phyloP scores from a whole-genome alignment of 2,797 vertebrate species.

The Australoheros facetus region DNA sequence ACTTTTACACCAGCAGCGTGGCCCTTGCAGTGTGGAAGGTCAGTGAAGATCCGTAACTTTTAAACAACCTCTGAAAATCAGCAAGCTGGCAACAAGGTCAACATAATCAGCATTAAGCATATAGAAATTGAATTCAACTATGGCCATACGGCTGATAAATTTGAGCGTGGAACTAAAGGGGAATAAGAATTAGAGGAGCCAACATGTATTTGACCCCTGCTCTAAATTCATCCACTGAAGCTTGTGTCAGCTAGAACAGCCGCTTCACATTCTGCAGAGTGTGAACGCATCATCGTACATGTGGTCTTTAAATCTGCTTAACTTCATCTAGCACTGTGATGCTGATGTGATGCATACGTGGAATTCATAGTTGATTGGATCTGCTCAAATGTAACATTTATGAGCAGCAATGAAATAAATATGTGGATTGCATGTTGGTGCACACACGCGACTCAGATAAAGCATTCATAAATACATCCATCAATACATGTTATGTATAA shows the following conservation, averaged over 20 bases:
- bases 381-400: conserved; percentile 52
- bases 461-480: conserved; percentile 24
- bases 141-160: conserved; percentile 33
- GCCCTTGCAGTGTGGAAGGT: conserved; percentile 17
- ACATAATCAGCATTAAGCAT: conserved; percentile 16
- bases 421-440: conserved; percentile 39
- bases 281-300: conserved; percentile 22
- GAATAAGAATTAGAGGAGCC: conserved; percentile 24
- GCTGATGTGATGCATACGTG: conserved; percentile 29
- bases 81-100: conserved; percentile 3
- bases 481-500: conserved; percentile 32
- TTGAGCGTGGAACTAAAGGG: not conserved
- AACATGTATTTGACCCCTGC: not conserved
- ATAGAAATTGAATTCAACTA: conserved; percentile 26
- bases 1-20: conserved; percentile 23
- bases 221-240: not conserved
- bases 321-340: conserved; percentile 22
- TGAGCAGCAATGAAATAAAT: conserved; percentile 42
- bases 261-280: conserved; percentile 26
- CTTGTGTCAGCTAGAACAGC: conserved; percentile 28
- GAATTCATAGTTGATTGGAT: conserved; percentile 42
- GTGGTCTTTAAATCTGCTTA: conserved; percentile 34
- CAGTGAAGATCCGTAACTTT: conserved; percentile 38
- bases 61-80: conserved; percentile 49
- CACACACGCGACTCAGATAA: conserved; percentile 23